Percentiles rank a stretch among this genome's conserved stretches.
Conservation (phyloP, 2,113 vertebrate species). For the Nycticorax nycticorax region DNA sequence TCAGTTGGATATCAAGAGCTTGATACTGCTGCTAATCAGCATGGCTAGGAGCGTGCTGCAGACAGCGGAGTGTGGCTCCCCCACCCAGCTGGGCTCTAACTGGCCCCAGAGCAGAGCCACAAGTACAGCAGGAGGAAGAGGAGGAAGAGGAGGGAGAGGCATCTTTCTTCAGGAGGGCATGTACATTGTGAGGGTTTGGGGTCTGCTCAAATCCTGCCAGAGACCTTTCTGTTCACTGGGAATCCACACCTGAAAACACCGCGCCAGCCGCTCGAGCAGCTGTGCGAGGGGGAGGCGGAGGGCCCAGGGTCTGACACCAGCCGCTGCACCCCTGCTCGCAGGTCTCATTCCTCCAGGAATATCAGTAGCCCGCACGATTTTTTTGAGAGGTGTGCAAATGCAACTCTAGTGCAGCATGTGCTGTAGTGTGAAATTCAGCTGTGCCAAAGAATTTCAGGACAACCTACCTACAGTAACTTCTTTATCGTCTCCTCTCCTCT, state of each 20-base stretch:
- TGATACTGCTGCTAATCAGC: background rate
- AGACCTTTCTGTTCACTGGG: background rate
- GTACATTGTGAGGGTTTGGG: background rate
- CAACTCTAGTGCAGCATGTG: background rate
- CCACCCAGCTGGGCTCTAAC: background rate
- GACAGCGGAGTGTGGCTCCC: fast-evolving
- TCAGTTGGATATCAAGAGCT: background rate
- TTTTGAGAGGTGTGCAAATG: background rate
- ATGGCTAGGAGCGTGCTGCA: background rate
- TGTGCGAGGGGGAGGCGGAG: background rate
- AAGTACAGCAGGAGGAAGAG: fast-evolving
- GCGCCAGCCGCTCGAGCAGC: background rate
- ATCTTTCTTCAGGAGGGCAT: background rate
- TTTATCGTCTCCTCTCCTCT: background rate
- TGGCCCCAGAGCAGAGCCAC: background rate
- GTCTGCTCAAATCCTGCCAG: background rate
- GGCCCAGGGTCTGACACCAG: fast-evolving
- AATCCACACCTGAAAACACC: fast-evolving
- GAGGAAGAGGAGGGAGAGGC: background rate
- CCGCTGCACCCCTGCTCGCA: fast-evolving
- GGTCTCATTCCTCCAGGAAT: background rate
- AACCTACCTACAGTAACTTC: background rate
- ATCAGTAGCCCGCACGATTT: background rate
- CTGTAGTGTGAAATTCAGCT: background rate
- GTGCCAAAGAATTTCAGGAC: background rate